Percentiles rank a stretch among this genome's conserved stretches.
phyloP scores from a whole-genome alignment of 2,888 invertebrate species.

The Nematopogon swammerdamellus region DNA sequence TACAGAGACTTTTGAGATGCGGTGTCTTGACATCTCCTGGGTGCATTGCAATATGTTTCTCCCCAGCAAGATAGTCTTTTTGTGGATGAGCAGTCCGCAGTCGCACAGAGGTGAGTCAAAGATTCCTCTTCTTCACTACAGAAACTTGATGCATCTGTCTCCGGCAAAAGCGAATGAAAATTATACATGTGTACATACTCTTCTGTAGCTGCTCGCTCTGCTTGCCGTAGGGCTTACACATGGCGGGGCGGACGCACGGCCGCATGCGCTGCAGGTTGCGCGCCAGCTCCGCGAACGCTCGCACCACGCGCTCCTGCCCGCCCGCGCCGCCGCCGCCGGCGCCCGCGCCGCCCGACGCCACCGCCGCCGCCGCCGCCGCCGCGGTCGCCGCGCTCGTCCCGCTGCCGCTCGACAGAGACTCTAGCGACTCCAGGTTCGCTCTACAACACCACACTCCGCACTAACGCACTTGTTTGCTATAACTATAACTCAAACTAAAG shows the following conservation, averaged over 20 bases:
- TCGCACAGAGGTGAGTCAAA: too few relatives aligned
- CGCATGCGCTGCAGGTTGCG: constrained; percentile 88
- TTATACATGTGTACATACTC: constrained; percentile 63
- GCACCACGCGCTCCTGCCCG: constrained; percentile 82
- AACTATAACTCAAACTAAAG: too few relatives aligned
- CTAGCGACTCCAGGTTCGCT: constrained; percentile 68
- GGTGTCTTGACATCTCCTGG: too few relatives aligned
- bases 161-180: too few relatives aligned
- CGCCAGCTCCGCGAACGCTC: constrained; percentile 83
- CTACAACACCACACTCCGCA: constrained; percentile 25
- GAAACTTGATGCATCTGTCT: too few relatives aligned
- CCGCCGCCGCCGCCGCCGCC: constrained; percentile 3
- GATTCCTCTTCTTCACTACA: too few relatives aligned
- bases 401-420: constrained; percentile 50
- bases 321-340: constrained; percentile 31
- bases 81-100: too few relatives aligned
- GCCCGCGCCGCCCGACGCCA: constrained; percentile 10
- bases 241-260: constrained; percentile 81
- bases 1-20: too few relatives aligned
- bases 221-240: constrained; percentile 90
- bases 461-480: too few relatives aligned
- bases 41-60: too few relatives aligned
- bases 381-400: constrained; percentile 12
- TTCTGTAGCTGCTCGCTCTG: constrained; percentile 87
- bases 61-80: too few relatives aligned